These are phyloP conservation scores for Epizoanthus ramosus DNA, from an alignment of 92 coral and sea anemone species.

Conservation along the genomic window DNA sequence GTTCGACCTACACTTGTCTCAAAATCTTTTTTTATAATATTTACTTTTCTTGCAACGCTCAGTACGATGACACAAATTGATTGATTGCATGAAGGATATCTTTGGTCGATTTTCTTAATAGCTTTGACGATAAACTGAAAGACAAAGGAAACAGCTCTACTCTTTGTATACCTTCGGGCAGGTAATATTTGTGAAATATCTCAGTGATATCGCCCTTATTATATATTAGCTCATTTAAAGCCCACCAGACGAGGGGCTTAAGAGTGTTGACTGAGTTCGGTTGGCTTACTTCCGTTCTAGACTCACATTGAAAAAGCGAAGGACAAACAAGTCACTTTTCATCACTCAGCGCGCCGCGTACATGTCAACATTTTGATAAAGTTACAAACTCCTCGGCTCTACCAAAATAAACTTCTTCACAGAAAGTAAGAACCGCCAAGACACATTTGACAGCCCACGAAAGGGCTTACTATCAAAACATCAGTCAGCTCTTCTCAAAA, in stretches of 20 bases:
- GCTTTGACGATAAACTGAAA: slow-evolving; percentile 9
- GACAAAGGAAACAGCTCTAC: background rate
- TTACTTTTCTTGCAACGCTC: slow-evolving; percentile 13
- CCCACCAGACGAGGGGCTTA: background rate
- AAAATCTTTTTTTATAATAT: background rate
- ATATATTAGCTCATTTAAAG: background rate
- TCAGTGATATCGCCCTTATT: background rate
- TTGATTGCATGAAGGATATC: slow-evolving; percentile 15
- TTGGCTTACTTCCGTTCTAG: slow-evolving; percentile 32
- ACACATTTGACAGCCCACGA: background rate
- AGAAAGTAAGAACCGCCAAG: slow-evolving; percentile 28
- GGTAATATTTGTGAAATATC: background rate
- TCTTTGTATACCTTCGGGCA: background rate
- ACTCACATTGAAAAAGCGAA: slow-evolving; percentile 3
- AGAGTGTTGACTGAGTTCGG: background rate
- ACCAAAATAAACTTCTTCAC: slow-evolving; percentile 36
- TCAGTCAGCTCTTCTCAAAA: background rate
- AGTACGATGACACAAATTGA: slow-evolving; percentile 41
- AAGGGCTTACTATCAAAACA: slow-evolving; percentile 27
- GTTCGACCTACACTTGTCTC: background rate
- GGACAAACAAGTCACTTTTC: slow-evolving; percentile 21
- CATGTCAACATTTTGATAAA: slow-evolving; percentile 43
- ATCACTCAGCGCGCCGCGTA: slow-evolving; percentile 14
- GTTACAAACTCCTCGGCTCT: slow-evolving; percentile 13
- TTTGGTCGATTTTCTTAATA: slow-evolving; percentile 31